phyloP scores from a whole-genome alignment of 2,797 vertebrate genomes.

The Cryptoblepharus egeriae region DNA sequence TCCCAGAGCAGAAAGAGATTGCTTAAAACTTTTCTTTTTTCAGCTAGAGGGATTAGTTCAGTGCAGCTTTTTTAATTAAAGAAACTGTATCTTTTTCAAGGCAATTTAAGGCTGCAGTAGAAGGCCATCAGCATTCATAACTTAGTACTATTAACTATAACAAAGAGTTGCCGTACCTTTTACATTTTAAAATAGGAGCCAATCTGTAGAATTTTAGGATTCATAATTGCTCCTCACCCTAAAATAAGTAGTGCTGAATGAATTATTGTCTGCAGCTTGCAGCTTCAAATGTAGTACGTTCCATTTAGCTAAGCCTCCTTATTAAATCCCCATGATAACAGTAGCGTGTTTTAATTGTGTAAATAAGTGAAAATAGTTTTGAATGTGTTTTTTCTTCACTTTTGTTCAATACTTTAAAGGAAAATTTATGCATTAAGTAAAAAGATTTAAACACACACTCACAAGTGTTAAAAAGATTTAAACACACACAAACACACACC shows the following conservation, averaged over 20 bases:
- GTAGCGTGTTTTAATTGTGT: constrained; percentile 57
- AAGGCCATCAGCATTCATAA: constrained; percentile 84
- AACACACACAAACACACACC: constrained; percentile 27
- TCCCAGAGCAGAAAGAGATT: constrained; percentile 85
- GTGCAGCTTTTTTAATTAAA: constrained; percentile 96
- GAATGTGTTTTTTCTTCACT: constrained; percentile 30
- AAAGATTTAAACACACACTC: constrained; percentile 40
- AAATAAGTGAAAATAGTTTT: constrained; percentile 50
- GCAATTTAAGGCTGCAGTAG: constrained; percentile 86
- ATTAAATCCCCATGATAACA: constrained; percentile 66
- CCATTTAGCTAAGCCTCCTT: constrained; percentile 64
- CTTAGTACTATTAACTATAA: constrained; percentile 75
- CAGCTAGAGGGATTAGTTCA: constrained; percentile 89
- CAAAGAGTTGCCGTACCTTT: constrained; percentile 69
- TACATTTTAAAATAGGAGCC: constrained; percentile 55
- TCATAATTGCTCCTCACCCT: constrained; percentile 14
- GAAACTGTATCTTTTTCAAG: constrained; percentile 88
- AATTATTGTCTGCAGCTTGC: constrained; percentile 55
- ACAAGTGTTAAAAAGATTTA: no score
- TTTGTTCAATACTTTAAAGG: constrained; percentile 55
- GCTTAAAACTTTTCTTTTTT: constrained; percentile 86
- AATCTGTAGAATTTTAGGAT: constrained; percentile 50
- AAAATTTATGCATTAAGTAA: constrained; percentile 15
- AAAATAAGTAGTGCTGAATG: constrained; percentile 61
- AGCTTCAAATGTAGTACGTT: constrained; percentile 55